phyloP scores from a whole-genome alignment of 2,113 vertebrate species.

The Myrmophylax atrothorax region DNA sequence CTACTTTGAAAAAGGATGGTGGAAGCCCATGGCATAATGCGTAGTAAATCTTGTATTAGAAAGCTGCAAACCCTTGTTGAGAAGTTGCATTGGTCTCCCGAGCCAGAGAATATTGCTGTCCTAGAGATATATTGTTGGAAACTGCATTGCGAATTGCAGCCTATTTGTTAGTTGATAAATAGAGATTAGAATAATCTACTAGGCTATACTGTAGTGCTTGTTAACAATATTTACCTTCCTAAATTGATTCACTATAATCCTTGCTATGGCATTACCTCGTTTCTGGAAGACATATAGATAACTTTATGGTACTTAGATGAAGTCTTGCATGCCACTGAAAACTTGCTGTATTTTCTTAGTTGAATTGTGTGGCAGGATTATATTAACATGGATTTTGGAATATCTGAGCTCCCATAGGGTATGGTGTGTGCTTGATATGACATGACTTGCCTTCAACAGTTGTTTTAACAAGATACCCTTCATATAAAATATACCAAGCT shows the following conservation, averaged over 20 bases:
- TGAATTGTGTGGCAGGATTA: conserved; percentile 67
- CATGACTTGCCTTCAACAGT: conserved; percentile 76
- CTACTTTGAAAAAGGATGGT: background rate
- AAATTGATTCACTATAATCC: conserved; percentile 77
- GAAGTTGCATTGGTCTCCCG: background rate
- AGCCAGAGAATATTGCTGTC: conserved; percentile 43
- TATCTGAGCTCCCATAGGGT: conserved; percentile 72
- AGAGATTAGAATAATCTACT: conserved; percentile 63
- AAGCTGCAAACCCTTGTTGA: background rate
- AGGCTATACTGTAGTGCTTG: conserved; percentile 69
- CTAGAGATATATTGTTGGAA: conserved; percentile 32
- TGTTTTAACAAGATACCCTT: conserved; percentile 80
- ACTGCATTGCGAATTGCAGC: background rate
- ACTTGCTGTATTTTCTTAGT: conserved; percentile 41
- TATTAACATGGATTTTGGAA: conserved; percentile 74
- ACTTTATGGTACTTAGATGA: conserved; percentile 38
- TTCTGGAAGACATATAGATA: conserved; percentile 75
- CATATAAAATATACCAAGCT: conserved; percentile 70
- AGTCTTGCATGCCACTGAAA: conserved; percentile 61
- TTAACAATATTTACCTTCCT: conserved; percentile 72
- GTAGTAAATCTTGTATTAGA: conserved; percentile 1
- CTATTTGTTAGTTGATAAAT: conserved; percentile 65
- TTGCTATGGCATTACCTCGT: conserved; percentile 42
- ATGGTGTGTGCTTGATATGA: conserved; percentile 70
- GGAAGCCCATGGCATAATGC: background rate